Percentiles rank a stretch among this genome's conserved stretches.
phyloP scores from a whole-genome alignment of 2,797 vertebrate species.

The Columba guinea region DNA sequence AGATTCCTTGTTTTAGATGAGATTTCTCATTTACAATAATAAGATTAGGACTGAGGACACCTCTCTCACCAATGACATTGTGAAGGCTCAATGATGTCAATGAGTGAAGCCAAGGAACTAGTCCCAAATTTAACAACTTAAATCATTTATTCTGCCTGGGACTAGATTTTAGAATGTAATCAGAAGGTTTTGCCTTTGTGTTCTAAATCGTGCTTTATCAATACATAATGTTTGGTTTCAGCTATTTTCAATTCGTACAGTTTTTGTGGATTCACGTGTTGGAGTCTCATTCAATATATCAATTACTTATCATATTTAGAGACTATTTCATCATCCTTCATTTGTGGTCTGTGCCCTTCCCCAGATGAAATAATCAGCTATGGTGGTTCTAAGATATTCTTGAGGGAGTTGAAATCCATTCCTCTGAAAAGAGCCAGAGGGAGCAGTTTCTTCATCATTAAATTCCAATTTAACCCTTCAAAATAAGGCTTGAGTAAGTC shows the following conservation, averaged over 20 bases:
- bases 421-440: background rate
- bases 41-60: background rate
- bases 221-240: background rate
- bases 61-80: background rate
- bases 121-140: background rate
- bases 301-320: background rate
- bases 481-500: background rate
- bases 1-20: background rate
- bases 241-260: background rate
- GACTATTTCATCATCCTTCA: background rate
- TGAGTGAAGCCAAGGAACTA: background rate
- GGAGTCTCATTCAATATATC: background rate
- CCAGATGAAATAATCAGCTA: background rate
- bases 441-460: constrained; percentile 6
- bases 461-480: constrained; percentile 44
- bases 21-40: background rate
- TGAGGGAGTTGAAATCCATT: background rate
- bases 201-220: background rate
- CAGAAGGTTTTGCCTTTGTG: background rate
- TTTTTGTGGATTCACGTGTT: background rate
- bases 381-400: background rate
- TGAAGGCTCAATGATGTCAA: background rate
- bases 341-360: background rate
- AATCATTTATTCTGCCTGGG: background rate
- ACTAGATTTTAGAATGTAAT: background rate